Percentiles rank a stretch among this genome's conserved stretches.
phyloP scores from a whole-genome alignment of 2,888 invertebrate genomes.

The Bimastos eiseni region DNA sequence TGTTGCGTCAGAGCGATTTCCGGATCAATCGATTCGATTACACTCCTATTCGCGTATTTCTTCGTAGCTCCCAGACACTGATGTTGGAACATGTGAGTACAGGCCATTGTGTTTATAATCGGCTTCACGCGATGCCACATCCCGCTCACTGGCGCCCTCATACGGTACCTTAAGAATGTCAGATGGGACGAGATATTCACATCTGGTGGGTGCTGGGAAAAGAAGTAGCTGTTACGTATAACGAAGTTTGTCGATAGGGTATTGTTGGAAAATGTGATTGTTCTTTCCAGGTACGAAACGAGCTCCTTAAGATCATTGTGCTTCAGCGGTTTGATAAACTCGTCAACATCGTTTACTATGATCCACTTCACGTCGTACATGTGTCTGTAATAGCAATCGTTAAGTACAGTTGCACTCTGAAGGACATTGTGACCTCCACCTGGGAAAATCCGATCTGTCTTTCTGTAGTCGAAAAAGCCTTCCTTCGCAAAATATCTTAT shows the following conservation, averaged over 20 bases:
- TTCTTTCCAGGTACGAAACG: background rate
- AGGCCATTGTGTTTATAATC: too few relatives aligned
- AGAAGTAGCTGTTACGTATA: background rate
- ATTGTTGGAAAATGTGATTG: background rate
- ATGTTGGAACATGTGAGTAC: too few relatives aligned
- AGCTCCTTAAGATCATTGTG: background rate
- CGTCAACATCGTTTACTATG: constrained; percentile 40
- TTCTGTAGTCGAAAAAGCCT: constrained; percentile 30
- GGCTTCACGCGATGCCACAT: background rate
- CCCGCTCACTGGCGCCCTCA: too few relatives aligned
- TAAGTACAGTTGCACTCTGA: constrained; percentile 28
- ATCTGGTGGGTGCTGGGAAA: too few relatives aligned
- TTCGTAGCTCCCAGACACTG: too few relatives aligned
- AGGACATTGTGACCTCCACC: constrained; percentile 25
- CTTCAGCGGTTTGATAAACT: constrained; percentile 40
- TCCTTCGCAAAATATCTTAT: constrained; percentile 32
- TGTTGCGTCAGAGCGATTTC: too few relatives aligned
- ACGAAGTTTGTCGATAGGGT: background rate
- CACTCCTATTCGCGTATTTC: too few relatives aligned
- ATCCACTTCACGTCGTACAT: constrained; percentile 38
- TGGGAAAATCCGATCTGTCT: constrained; percentile 26
- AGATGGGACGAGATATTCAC: too few relatives aligned
- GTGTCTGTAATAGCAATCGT: constrained; percentile 42
- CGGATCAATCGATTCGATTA: too few relatives aligned
- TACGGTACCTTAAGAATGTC: too few relatives aligned